Evolutionary conservation across 2,797 vertebrate genomes (phyloP), one percentile per base, ranked within the genome.

Genomic region (Carapus acus): DNA sequence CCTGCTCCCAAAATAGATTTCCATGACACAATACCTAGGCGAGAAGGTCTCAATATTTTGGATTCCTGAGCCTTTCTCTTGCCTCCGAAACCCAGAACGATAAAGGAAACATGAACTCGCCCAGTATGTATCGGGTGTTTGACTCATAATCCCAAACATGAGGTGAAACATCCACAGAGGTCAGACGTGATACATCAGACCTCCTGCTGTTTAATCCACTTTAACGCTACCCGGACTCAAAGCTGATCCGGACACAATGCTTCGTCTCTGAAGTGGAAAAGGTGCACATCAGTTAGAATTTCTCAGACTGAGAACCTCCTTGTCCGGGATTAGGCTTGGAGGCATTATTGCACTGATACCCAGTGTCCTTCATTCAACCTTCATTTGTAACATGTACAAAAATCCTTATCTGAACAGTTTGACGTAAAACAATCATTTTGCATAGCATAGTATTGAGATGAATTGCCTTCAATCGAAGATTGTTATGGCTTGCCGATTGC

Each of bases 321-420:
- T 69, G 43, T 40, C 56, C 36, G 54, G 23, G 21, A 40, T 37
- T 29, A 64, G 71, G 62, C 63, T 33, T 34, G 50, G 77, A 73
- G 62, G 58, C 63, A 56, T 65, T 83, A 83, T 80, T 78, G 78
- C 75, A 83, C 77, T 39, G 78, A 71, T 51, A 62, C 42, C 69
- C 24, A 57, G 53, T 45, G 67, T 62, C 59, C 51, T 77, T 79
- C 31, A 71, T 73, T 67, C 73, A 52, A 67, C 43, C 55, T 58
- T 67, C 48, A 67, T n/a, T n/a, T n/a, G n/a, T n/a, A 58, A 72
- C 27, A 18, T 61, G n/a, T 43, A 55, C 50, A 64, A 58, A 49
- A 3, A 34, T 22, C 21, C 43, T 42, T 59, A 50, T 49, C 63
- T 62, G 31, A 62, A 52, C 43, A 65, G 21, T 55, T 38, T 60